Evolutionary conservation across 2,888 invertebrate genomes (phyloP), one percentile per base, ranked within the genome.

Genomic region (Cloeon dipterum): DNA sequence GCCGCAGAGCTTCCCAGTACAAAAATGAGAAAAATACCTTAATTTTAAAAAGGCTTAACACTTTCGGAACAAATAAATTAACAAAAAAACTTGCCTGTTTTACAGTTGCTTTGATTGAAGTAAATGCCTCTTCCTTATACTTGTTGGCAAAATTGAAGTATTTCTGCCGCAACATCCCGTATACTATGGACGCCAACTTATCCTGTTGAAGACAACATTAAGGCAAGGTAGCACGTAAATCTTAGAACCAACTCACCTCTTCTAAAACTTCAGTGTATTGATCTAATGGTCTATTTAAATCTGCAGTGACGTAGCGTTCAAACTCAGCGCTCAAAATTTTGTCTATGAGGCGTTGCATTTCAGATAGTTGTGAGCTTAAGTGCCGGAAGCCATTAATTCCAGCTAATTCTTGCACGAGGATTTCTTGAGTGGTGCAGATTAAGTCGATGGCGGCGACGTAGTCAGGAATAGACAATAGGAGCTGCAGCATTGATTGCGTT

Each of bases 251-350:
- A 46, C 50, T 50, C 50, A 62, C 64, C 51, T 59, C 60, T 47
- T 81, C 81, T 42, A 76, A 62, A 42, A 76, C 67, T 38, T 67
- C 67, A 41, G 59, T 61, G 37, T 64, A 60, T 50, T 63, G 68
- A 40, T 64, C 57, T 5, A 73, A 63, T 8, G 88, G 83, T 47
- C 91, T 64, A 59, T 88, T 89, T 17, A 98, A 65, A 57, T 96
- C 94, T 13, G 78, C 70, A 3, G 89, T 82, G 36, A 89, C 74
- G 55, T 88, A 85, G 46, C 82, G 70, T 50, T 83, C 78, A 55
- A 96, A 93, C 57, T 98, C 98, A 38, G 85, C 83, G 42, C 77
- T 78, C 46, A 98, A 66, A 89, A 98, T 91, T 61, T 88, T 89
- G 52, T 93, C 91, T 46, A 98, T 94, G 16, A 94, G 65, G 51